Conservation (phyloP, 2,888 invertebrate species). For the Coleophora flavipennella region DNA sequence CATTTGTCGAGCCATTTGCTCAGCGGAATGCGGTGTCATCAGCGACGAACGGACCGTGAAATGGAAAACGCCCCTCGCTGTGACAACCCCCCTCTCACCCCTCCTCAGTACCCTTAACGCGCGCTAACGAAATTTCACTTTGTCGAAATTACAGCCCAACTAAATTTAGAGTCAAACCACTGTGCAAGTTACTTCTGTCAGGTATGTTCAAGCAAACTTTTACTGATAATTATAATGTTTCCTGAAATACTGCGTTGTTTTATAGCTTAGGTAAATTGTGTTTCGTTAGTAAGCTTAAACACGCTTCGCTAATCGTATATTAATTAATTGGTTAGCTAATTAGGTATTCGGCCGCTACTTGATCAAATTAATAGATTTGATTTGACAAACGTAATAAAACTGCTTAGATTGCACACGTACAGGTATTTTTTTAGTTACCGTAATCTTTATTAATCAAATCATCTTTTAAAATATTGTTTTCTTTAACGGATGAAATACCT, state of each 20-base stretch:
- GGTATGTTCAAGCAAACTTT: constrained; percentile 33
- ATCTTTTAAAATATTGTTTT: too few relatives aligned
- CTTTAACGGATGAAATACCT: too few relatives aligned
- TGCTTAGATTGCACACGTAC: too few relatives aligned
- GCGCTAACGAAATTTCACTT: constrained; percentile 62
- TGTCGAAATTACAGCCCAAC: constrained; percentile 18
- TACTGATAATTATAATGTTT: constrained; percentile 24
- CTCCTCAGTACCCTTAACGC: constrained; percentile 38
- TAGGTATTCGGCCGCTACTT: constrained; percentile 19
- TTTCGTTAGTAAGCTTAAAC: too few relatives aligned
- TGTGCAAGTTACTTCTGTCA: background rate
- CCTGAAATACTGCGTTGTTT: too few relatives aligned
- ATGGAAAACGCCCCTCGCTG: constrained; percentile 67
- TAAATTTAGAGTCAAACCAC: constrained; percentile 18
- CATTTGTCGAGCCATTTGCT: constrained; percentile 71
- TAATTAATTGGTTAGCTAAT: too few relatives aligned
- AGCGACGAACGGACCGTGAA: constrained; percentile 66
- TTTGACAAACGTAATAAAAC: too few relatives aligned
- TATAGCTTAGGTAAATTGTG: too few relatives aligned
- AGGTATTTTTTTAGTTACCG: too few relatives aligned
- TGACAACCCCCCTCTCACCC: constrained; percentile 39
- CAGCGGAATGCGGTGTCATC: constrained; percentile 69
- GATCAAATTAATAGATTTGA: too few relatives aligned
- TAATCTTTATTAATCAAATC: too few relatives aligned
- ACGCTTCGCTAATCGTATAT: too few relatives aligned